A percentile compares a stretch with the other conserved stretches of the same genome.
Evolutionary conservation across 2,888 invertebrate genomes (phyloP).

Genomic region (Torymus auratus): DNA sequence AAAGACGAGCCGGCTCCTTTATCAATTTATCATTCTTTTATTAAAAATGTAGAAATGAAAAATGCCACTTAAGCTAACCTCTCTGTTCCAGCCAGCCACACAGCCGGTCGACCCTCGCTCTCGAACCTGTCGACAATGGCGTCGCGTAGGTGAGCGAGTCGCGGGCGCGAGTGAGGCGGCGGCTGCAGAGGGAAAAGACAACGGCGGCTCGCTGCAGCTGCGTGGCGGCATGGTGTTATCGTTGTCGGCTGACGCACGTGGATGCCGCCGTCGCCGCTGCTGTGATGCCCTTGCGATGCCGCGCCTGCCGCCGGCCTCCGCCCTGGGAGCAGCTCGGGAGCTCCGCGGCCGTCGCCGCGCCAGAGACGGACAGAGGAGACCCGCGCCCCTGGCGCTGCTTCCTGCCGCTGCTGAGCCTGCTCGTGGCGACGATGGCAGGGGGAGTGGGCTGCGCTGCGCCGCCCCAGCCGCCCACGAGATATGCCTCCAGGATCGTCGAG

Average conservation of each 20-base stretch:
- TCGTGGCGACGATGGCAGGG: not conserved
- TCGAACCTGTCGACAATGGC: not conserved
- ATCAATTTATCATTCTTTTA: too few relatives aligned
- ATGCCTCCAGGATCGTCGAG: conserved; percentile 88
- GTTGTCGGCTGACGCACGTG: conserved; percentile 66
- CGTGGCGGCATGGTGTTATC: conserved; percentile 67
- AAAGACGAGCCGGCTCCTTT: not conserved
- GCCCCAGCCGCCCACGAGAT: conserved; percentile 78
- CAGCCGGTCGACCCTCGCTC: not conserved
- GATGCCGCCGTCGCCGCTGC: conserved; percentile 65
- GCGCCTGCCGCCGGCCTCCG: conserved; percentile 74
- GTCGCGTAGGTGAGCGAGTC: not conserved
- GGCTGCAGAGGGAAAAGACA: not conserved
- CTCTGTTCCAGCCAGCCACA: conserved; percentile 11
- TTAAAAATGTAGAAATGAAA: too few relatives aligned
- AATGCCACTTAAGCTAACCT: too few relatives aligned
- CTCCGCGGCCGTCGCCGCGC: conserved; percentile 53
- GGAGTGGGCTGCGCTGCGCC: conserved; percentile 6
- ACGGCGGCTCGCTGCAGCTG: conserved; percentile 3
- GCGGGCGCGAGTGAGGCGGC: not conserved
- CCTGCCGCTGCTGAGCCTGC: too few relatives aligned
- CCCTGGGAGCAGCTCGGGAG: conserved; percentile 57
- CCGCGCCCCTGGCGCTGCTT: too few relatives aligned
- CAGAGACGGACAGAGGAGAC: too few relatives aligned
- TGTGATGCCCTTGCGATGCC: conserved; percentile 73